A percentile compares a stretch with the other conserved stretches of the same genome.
Conservation (phyloP, 2,888 invertebrate species). For the Rutpela maculata region DNA sequence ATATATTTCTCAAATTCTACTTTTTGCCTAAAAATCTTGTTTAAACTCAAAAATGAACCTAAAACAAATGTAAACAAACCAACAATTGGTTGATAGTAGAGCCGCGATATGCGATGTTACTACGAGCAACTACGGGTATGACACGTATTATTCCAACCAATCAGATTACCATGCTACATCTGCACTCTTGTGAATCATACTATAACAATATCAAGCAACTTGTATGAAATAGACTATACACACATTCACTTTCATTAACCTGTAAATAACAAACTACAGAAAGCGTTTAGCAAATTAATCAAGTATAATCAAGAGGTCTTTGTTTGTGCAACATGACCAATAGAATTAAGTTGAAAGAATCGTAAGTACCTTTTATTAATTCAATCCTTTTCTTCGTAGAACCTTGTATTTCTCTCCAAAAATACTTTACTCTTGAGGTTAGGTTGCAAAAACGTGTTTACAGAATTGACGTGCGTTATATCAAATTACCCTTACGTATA, state of each 20-base stretch:
- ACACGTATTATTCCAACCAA: no score
- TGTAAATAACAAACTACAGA: background rate
- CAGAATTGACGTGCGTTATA: constrained; percentile 21
- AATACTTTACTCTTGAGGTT: constrained; percentile 27
- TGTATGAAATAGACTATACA: background rate
- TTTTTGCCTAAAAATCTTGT: no score
- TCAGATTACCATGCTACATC: no score
- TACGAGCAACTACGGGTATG: no score
- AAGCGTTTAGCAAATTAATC: background rate
- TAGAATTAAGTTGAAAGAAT: constrained; percentile 71
- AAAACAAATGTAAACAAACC: no score
- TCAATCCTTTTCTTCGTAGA: background rate
- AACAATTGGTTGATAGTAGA: no score
- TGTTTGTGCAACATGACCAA: constrained; percentile 61
- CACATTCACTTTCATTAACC: background rate
- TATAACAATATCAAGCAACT: background rate
- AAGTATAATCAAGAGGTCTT: background rate
- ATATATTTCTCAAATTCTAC: no score
- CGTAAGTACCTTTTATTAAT: constrained; percentile 62
- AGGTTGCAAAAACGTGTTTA: constrained; percentile 17
- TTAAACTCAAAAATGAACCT: no score
- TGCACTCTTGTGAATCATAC: no score
- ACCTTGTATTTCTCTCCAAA: background rate
- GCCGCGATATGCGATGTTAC: no score
- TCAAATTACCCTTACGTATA: background rate